phyloP scores from a whole-genome alignment of 2,113 vertebrate species.

The Actenoides lindsayi region DNA sequence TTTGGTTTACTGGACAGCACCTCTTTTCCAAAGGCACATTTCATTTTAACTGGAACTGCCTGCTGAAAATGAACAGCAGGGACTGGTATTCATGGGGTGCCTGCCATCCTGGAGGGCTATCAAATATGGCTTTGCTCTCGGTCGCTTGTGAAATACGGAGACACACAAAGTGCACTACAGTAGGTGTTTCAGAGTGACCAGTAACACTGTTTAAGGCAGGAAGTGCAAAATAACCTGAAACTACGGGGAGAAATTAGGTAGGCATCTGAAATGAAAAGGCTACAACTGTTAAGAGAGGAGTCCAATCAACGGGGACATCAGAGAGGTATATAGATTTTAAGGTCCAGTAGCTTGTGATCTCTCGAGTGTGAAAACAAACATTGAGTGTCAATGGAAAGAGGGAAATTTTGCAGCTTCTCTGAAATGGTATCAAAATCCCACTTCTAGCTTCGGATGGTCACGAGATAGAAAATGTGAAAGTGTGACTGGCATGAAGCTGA shows the following conservation, averaged over 20 bases:
- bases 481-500: not conserved
- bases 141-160: not conserved
- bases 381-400: not conserved
- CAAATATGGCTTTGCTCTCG: not conserved
- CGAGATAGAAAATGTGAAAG: not conserved
- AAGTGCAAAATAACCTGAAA: not conserved
- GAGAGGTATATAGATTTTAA: not conserved
- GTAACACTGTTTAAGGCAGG: not conserved
- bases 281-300: not conserved
- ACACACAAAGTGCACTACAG: rapidly evolving
- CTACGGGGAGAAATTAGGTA: not conserved
- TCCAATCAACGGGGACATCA: not conserved
- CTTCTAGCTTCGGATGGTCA: not conserved
- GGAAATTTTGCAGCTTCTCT: not conserved
- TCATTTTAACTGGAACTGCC: not conserved
- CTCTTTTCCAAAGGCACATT: not conserved
- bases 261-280: not conserved
- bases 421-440: not conserved
- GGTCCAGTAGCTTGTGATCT: not conserved
- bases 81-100: not conserved
- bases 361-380: not conserved
- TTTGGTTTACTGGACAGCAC: not conserved
- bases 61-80: not conserved
- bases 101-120: not conserved
- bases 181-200: not conserved